Evolutionary conservation across 2,888 invertebrate species (phyloP), one percentile per base, ranked within the genome.

Genomic region (Tyria jacobaeae): DNA sequence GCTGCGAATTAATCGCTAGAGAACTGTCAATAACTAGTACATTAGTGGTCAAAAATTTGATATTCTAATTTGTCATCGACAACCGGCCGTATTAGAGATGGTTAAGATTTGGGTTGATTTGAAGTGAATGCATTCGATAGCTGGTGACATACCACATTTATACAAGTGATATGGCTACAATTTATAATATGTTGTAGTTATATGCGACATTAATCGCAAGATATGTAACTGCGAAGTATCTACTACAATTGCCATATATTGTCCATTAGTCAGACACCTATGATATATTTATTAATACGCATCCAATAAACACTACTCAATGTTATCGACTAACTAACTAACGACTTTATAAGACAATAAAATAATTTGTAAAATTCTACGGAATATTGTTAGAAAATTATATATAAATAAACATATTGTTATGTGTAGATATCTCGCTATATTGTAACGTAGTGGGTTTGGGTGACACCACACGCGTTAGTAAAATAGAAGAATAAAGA

Each of bases 381-480:
- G 83, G 88, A 91, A 92, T 91, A 92, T 91, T 83, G 89, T 85
- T 94, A 90, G 87, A 93, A 91, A 91, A 91, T 92, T 88, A 92
- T 90, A 89, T 86, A 85, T 87, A 89, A 89, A 89, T 82, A 85
- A 87, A 84, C 83, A 82, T 85, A 56, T 48, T 56, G 51, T 58
- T 88, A 35, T 89, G 84, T 90, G 86, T 87, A 89, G 85, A 88
- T 85, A 89, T 88, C 74, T 86, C 76, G 87, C 86, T 90, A 89
- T n/a, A 85, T 83, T 82, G 90, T 89, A 86, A 86, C 74, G 78
- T 81, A 83, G 88, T 34, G 88, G 85, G 76, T 31, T 78, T 78
- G 82, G 81, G 82, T 61, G 62, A 76, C 68, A 62, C 79, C 80
- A 84, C 85, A 65, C 75, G 74, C 34, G 47, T 81, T 81, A 84